Percentiles rank a stretch among this genome's conserved stretches.
These are phyloP conservation scores for Epinephelus moara DNA, from an alignment of 2,113 vertebrate species.

Conservation along the genomic window DNA sequence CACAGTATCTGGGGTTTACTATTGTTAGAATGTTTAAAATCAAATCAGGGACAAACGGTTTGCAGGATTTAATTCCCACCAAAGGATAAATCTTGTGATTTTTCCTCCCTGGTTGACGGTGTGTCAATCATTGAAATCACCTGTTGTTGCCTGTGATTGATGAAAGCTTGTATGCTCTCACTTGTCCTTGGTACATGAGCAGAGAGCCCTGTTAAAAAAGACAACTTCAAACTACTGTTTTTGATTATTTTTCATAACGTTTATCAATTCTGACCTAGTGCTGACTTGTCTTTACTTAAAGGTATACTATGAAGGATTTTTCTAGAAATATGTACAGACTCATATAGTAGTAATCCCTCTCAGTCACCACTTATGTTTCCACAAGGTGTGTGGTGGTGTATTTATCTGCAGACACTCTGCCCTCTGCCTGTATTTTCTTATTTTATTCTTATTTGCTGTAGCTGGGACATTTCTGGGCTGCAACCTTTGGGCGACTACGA, in stretches of 20 bases:
- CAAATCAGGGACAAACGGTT: neutral
- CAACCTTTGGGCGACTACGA: too few relatives aligned
- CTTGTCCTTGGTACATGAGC: neutral
- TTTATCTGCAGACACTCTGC: too few relatives aligned
- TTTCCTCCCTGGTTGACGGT: neutral
- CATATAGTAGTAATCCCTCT: too few relatives aligned
- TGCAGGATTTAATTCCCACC: neutral
- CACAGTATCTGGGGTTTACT: neutral
- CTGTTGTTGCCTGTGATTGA: neutral
- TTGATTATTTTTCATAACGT: neutral
- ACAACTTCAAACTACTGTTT: neutral
- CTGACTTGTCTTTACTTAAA: neutral
- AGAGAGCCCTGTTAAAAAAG: neutral
- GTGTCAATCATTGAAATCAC: neutral
- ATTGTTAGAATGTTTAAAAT: neutral
- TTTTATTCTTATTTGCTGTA: too few relatives aligned
- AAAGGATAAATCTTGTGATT: neutral
- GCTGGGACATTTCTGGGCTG: too few relatives aligned
- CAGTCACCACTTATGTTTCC: too few relatives aligned
- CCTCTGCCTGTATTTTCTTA: too few relatives aligned
- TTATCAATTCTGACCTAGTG: neutral
- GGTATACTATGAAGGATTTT: too few relatives aligned
- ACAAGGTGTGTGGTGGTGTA: too few relatives aligned
- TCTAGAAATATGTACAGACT: too few relatives aligned
- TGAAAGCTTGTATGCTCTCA: neutral